phyloP scores from a whole-genome alignment of 2,113 vertebrate genomes.

The Sinosuthora webbiana region DNA sequence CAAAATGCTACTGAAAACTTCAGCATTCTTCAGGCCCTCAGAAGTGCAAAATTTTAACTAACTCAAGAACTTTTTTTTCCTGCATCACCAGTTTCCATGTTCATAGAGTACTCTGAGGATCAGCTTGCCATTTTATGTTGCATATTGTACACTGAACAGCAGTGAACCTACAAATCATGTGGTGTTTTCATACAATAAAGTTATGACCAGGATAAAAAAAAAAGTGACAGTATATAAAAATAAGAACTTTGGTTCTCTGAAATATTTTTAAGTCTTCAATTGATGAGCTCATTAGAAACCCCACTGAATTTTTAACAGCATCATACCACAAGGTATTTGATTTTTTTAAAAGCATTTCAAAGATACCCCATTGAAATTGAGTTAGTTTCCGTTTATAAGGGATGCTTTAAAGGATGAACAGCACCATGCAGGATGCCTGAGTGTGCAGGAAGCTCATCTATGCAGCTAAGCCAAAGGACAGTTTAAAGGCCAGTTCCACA shows the following conservation, averaged over 20 bases:
- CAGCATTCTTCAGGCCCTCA: not conserved
- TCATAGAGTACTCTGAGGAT: not conserved
- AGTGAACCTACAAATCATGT: not conserved
- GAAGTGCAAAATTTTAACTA: not conserved
- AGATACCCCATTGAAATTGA: fast-evolving
- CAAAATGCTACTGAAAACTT: not conserved
- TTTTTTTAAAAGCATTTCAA: not conserved
- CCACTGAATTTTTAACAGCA: not conserved
- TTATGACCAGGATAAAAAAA: not conserved
- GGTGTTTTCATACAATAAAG: not conserved
- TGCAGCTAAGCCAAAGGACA: conserved; percentile 87
- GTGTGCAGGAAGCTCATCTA: conserved; percentile 49
- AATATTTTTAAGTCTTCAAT: not conserved
- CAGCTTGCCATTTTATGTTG: not conserved
- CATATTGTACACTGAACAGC: not conserved
- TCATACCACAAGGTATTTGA: not conserved
- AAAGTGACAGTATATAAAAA: not conserved
- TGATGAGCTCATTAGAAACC: not conserved
- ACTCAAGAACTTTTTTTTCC: not conserved
- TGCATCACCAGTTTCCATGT: not conserved
- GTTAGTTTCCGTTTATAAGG: not conserved
- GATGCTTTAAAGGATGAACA: not conserved
- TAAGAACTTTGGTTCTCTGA: not conserved
- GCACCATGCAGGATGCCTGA: not conserved
- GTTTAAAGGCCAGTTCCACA: conserved; percentile 92